These are phyloP conservation scores for Myiagra hebetior DNA, from an alignment of 2,113 vertebrate species.

Conservation along the genomic window DNA sequence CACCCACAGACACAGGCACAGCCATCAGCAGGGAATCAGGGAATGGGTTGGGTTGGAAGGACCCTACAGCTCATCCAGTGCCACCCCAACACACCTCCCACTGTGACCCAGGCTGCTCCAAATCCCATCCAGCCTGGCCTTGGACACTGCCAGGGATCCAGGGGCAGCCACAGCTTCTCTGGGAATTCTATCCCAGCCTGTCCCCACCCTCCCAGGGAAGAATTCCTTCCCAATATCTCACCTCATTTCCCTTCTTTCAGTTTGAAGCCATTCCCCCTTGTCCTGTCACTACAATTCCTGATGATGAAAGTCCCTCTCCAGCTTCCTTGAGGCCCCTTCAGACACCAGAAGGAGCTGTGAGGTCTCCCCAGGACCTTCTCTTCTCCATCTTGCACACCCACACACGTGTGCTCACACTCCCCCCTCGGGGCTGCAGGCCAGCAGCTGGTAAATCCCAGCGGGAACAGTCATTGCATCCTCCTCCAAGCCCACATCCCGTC, in stretches of 20 bases:
- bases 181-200: background rate
- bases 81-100: background rate
- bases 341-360: background rate
- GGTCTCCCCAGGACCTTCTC: background rate
- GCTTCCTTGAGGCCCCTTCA: background rate
- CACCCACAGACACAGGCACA: background rate
- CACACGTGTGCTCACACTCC: background rate
- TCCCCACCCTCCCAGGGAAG: background rate
- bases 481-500: background rate
- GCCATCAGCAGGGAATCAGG: fast-evolving
- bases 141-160: background rate
- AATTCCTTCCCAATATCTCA: fast-evolving
- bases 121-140: background rate
- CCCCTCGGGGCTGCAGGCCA: background rate
- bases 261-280: background rate
- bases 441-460: background rate
- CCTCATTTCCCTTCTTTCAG: background rate
- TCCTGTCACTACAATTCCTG: background rate
- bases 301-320: background rate
- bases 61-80: background rate
- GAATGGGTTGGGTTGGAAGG: background rate
- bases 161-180: background rate
- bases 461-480: background rate
- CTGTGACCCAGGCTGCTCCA: fast-evolving
- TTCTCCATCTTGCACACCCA: background rate